Base-by-base conservation (phyloP, 1,140 invertebrate genomes). In the Caerostris extrusa region DNA sequence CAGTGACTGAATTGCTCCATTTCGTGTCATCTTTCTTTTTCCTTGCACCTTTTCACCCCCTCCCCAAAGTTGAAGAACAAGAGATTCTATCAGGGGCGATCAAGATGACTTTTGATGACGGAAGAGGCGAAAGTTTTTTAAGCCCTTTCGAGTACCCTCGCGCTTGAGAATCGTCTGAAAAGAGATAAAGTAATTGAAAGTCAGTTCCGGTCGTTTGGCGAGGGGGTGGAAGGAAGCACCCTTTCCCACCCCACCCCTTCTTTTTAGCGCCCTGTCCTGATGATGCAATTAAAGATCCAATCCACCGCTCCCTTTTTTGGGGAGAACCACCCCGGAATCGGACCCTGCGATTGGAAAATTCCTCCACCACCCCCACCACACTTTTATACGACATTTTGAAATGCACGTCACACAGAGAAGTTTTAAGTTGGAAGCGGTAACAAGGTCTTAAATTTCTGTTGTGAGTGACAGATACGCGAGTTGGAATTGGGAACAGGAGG, bases 131-230 rank as follows among this genome's bases (percentile, higher is more conserved):
- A 87, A 93, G 61, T 69, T 87, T 87, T 87, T 87, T 82, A 93
- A 93, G 85, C 57, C 88, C 7, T 85, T 92, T 92, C 81, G 60
- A 92, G 81, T 83, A n/a, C 34, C 67, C 67, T 58, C 53, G 19
- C 88, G 17, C 14, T 90, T 17, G 55, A 77, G 53, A 57, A 87
- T 85, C 91, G 61, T 71, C 91, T 69, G 82, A 93, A 87, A 87
- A 50, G 90, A 86, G 91, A 93, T 93, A 93, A 93, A 93, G 91
- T 93, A 87, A 93, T 93, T 93, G 91, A 93, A 93, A 93, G 91
- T 93, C 91, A 87, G 91, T 93, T 87, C 91, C 81, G 82, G 91
- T 93, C 91, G 91, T 93, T 93, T 87, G 91, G 83, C 61, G 58
- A 34, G 34, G 34, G 2, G 34, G 34, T 34, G 34, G 50, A 14